Evolutionary conservation across 2,113 vertebrate genomes (phyloP).

Genomic region (Brachirus orientalis): DNA sequence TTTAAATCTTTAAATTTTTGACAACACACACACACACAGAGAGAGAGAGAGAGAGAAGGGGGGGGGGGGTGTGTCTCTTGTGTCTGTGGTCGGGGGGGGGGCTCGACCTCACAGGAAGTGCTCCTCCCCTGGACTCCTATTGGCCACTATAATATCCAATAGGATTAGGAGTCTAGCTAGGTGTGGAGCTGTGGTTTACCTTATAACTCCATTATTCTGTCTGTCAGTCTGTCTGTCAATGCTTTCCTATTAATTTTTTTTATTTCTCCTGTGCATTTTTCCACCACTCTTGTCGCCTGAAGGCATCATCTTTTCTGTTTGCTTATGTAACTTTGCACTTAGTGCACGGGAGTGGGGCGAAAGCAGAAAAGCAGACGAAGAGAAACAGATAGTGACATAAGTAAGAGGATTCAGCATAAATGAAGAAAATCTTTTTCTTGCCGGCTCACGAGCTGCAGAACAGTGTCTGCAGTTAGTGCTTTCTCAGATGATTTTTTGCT

Average conservation of each 20-base stretch:
- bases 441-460: not conserved
- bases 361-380: conserved; percentile 46
- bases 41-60: no score
- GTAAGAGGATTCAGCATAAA: conserved; percentile 34
- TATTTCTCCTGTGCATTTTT: conserved; percentile 26
- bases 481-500: not conserved
- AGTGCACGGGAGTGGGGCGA: conserved; percentile 21
- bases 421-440: not conserved
- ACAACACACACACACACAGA: conserved; percentile 4
- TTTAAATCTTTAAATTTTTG: conserved; percentile 3
- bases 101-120: conserved; percentile 62
- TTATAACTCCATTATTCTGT: conserved; percentile 18
- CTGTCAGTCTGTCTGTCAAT: conserved; percentile 13
- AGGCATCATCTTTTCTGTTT: conserved; percentile 50
- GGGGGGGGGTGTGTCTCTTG: no score
- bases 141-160: conserved; percentile 63
- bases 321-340: conserved; percentile 45
- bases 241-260: conserved; percentile 8
- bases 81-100: no score
- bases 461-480: conserved; percentile 1
- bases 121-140: conserved; percentile 66
- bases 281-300: conserved; percentile 26
- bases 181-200: conserved; percentile 50
- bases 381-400: conserved; percentile 37
- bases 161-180: conserved; percentile 26